Percentiles rank a stretch among this genome's conserved stretches.
Evolutionary conservation across 1,140 invertebrate genomes (phyloP).

Genomic region (Spodoptera frugiperda): DNA sequence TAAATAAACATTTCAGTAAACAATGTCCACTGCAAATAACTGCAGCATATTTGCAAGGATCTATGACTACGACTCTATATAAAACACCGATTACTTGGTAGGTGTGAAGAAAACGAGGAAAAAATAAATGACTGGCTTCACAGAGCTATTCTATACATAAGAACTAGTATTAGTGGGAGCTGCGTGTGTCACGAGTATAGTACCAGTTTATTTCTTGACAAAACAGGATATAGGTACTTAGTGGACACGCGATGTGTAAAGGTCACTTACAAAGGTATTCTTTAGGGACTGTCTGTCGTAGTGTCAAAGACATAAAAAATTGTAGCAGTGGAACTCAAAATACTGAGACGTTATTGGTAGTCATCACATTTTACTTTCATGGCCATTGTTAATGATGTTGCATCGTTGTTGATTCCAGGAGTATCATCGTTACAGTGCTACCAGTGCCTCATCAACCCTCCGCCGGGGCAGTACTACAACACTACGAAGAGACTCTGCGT

Average conservation of each 20-base stretch:
- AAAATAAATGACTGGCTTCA: not conserved
- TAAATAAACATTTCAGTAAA: too few relatives aligned
- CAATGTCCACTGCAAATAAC: too few relatives aligned
- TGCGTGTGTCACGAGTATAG: conserved; percentile 3
- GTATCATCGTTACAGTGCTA: conserved; percentile 87
- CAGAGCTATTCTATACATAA: conserved; percentile 7
- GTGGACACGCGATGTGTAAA: conserved; percentile 10
- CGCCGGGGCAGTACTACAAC: conserved; percentile 78
- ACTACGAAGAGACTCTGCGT: conserved; percentile 88
- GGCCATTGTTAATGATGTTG: not conserved
- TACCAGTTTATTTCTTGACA: conserved; percentile 5
- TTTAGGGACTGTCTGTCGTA: not conserved
- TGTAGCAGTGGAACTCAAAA: too few relatives aligned
- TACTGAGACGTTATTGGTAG: too few relatives aligned
- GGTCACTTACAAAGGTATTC: not conserved
- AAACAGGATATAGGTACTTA: conserved; percentile 9
- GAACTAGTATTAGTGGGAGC: conserved; percentile 1
- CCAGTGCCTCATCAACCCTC: conserved; percentile 89
- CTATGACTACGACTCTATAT: too few relatives aligned
- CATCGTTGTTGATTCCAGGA: conserved; percentile 62
- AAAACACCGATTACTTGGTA: too few relatives aligned
- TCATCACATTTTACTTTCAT: too few relatives aligned
- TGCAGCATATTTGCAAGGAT: too few relatives aligned
- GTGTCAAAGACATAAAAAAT: too few relatives aligned
- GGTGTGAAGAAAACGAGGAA: not conserved